Base-by-base conservation (phyloP, 1,140 invertebrate species). In the Drosophila seguyi region DNA sequence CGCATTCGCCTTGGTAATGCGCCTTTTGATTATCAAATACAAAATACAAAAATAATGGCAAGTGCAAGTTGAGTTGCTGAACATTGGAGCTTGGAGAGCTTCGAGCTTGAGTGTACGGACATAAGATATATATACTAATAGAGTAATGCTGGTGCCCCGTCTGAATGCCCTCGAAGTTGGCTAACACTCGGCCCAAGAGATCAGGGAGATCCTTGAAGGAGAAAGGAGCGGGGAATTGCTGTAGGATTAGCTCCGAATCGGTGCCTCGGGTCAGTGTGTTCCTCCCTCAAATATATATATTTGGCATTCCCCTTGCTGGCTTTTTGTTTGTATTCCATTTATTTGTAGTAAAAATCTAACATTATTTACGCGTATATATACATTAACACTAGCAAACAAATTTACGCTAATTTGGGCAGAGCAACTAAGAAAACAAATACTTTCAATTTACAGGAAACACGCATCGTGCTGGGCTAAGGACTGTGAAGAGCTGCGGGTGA, bases 1-100 rank as follows among this genome's bases (percentile, higher is more conserved):
- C 60, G 75, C 66, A 66, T 72, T 81, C 65, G 58, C 66, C 59
- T 50, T 66, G 47, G 65, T 50, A 29, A 61, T 72, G 20, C 56
- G 72, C 55, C 65, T 73, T 57, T 27, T 63, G 13, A 50, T 72
- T 75, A 84, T 71, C 68, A 71, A 84, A 77, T 88, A 80, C 65
- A 75, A 71, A 84, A 77, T 88, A 80, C 82, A 79, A 81, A 74
- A 73, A 67, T 87, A 87, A 87, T 87, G 84, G 84, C 84, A 87
- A 87, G 84, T 88, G 84, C 76, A 83, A 80, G 66, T 72, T 84
- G 71, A 58, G 56, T 67, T 83, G 52, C 44, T 57, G 53, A 62
- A 79, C 66, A 55, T 39, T 55, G 52, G 34, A 55, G 52, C 6
- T 25, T 38, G 52, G 31, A 38, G 18, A 36, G 50, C 7, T 53